These are phyloP conservation scores for Conistra vaccinii DNA, from an alignment of 2,888 invertebrate species.

Conservation along the genomic window DNA sequence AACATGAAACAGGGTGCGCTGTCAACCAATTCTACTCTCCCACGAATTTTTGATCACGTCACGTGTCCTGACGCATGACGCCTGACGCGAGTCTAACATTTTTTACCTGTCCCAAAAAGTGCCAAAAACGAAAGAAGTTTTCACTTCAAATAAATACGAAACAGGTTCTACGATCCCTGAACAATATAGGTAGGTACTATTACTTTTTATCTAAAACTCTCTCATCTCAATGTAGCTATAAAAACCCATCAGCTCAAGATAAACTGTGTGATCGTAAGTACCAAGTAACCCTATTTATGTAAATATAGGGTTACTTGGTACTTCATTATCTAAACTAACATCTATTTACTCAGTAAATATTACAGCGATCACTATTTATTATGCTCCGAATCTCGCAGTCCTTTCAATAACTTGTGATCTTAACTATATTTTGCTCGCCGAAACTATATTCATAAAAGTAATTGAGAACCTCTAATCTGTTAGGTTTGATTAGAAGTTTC, in stretches of 20 bases:
- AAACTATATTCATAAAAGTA: background rate
- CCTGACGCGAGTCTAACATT: too few species aligned
- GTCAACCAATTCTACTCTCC: too few species aligned
- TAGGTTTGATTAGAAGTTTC: background rate
- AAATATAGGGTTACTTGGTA: slow-evolving; percentile 14
- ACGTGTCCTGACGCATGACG: too few species aligned
- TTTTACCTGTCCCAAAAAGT: too few species aligned
- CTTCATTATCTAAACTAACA: slow-evolving; percentile 9
- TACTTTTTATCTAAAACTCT: slow-evolving; percentile 5
- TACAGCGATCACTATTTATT: background rate
- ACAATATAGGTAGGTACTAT: background rate
- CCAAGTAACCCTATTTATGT: too few species aligned
- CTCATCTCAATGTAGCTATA: background rate
- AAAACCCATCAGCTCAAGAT: background rate
- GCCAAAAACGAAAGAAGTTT: too few species aligned
- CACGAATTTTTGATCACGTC: too few species aligned
- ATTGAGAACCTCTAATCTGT: background rate
- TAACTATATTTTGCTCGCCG: background rate
- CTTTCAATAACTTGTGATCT: slow-evolving; percentile 1
- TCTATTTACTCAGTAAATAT: slow-evolving; percentile 18
- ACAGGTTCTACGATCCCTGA: too few species aligned
- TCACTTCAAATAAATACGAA: too few species aligned
- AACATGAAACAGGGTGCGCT: too few species aligned
- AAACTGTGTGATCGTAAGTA: background rate
- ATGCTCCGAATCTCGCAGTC: background rate